Percentiles rank a stretch among this genome's conserved stretches.
phyloP scores from a whole-genome alignment of 2,797 vertebrate genomes.

The Philypnodon macrostomus region DNA sequence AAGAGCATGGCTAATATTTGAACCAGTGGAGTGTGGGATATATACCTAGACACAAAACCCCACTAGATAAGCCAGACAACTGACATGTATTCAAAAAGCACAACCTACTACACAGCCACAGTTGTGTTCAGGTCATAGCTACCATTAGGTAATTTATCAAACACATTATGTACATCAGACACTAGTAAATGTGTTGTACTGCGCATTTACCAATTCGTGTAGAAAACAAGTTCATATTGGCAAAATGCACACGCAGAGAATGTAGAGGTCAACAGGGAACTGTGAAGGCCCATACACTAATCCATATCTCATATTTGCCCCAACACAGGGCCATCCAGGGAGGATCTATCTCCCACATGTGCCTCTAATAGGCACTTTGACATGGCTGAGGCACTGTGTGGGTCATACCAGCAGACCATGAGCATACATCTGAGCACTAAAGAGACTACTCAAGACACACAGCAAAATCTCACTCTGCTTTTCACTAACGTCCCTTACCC shows the following conservation, averaged over 20 bases:
- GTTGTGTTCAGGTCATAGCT: constrained; percentile 7
- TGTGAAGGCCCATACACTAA: constrained; percentile 27
- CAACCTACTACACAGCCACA: constrained; percentile 7
- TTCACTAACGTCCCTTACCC: too few relatives aligned
- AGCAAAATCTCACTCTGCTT: constrained; percentile 13
- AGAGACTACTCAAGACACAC: constrained; percentile 33
- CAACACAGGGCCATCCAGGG: constrained; percentile 12
- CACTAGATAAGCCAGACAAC: constrained; percentile 1
- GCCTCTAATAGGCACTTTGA: constrained; percentile 37
- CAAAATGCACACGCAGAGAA: constrained; percentile 19
- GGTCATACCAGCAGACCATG: constrained; percentile 26
- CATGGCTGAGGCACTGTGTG: constrained; percentile 34
- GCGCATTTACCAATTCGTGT: constrained; percentile 5
- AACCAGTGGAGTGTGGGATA: constrained; percentile 13
- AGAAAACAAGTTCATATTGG: constrained; percentile 3
- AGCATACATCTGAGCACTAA: constrained; percentile 55
- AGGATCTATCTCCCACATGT: constrained; percentile 25
- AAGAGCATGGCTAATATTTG: constrained; percentile 16
- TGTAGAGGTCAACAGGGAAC: constrained; percentile 40
- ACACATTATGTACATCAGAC: constrained; percentile 28
- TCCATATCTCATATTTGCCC: constrained; percentile 34
- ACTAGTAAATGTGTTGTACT: constrained; percentile 2
- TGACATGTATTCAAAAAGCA: constrained; percentile 11
- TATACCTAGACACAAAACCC: not conserved
- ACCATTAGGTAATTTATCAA: constrained; percentile 38